Evolutionary conservation across 2,888 invertebrate genomes (phyloP).

Genomic region (Acrobeloides nanus): DNA sequence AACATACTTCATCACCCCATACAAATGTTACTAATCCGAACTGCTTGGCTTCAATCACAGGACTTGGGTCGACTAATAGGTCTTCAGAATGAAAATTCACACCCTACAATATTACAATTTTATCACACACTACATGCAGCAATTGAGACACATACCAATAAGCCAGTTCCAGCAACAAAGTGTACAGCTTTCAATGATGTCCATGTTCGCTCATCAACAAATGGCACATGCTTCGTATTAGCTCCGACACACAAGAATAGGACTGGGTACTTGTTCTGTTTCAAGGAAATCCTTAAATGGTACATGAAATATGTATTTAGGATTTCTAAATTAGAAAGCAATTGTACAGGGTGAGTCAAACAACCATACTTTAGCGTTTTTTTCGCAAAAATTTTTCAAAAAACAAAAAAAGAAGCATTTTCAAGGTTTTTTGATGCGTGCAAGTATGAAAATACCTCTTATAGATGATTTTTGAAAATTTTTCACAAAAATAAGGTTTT

Average conservation of each 20-base stretch:
- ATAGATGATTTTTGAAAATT: too few relatives aligned
- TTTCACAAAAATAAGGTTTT: too few relatives aligned
- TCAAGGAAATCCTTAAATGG: slow-evolving; percentile 66
- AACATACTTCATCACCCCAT: slow-evolving; percentile 89
- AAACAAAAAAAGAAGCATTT: slow-evolving; percentile 2
- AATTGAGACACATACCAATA: too few relatives aligned
- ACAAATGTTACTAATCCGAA: slow-evolving; percentile 81
- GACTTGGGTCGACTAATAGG: slow-evolving; percentile 66
- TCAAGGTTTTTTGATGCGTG: too few relatives aligned
- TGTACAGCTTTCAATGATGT: slow-evolving; percentile 41
- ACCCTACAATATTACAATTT: too few relatives aligned
- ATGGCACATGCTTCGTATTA: slow-evolving; percentile 14
- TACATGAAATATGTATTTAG: too few relatives aligned
- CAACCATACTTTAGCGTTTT: too few relatives aligned
- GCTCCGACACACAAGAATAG: slow-evolving; percentile 75
- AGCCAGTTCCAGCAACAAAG: slow-evolving; percentile 39
- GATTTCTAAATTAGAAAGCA: too few relatives aligned
- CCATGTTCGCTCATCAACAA: slow-evolving; percentile 29
- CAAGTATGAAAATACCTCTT: too few relatives aligned
- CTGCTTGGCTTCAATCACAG: slow-evolving; percentile 63
- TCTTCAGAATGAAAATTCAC: slow-evolving; percentile 88
- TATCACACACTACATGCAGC: too few relatives aligned
- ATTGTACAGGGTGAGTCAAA: too few relatives aligned
- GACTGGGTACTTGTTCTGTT: slow-evolving; percentile 93
- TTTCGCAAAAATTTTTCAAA: slow-evolving; percentile 3